Evolutionary conservation across 1,140 invertebrate genomes (phyloP).

Genomic region (Eufriesea mexicana): DNA sequence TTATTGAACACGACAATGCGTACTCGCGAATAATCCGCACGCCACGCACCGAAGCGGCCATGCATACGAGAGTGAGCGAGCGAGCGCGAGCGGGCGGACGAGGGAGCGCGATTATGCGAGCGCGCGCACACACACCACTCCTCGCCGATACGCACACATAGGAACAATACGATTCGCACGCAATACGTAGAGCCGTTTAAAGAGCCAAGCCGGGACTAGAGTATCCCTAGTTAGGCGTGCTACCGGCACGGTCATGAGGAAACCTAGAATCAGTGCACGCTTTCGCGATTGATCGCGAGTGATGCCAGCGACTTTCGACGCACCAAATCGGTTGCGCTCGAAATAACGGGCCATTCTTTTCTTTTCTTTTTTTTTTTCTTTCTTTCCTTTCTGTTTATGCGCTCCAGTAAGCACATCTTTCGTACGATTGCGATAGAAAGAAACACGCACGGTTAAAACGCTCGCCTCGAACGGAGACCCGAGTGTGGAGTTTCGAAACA

Average conservation of each 20-base stretch:
- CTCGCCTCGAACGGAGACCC: neutral
- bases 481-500: slow-evolving; percentile 9
- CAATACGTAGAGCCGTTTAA: slow-evolving; percentile 63
- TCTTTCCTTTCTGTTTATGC: slow-evolving; percentile 34
- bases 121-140: slow-evolving; percentile 22
- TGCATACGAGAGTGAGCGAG: slow-evolving; percentile 49
- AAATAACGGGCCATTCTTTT: slow-evolving; percentile 44
- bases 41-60: slow-evolving; percentile 44
- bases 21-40: slow-evolving; percentile 35
- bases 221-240: slow-evolving; percentile 59
- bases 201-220: slow-evolving; percentile 63
- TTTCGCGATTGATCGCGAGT: slow-evolving; percentile 39
- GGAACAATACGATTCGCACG: slow-evolving; percentile 37
- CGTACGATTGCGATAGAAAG: slow-evolving; percentile 19
- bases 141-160: slow-evolving; percentile 13
- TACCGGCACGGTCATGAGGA: slow-evolving; percentile 54
- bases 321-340: slow-evolving; percentile 37
- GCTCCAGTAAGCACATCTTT: slow-evolving; percentile 42
- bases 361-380: slow-evolving; percentile 17
- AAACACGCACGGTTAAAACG: neutral
- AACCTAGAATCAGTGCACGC: slow-evolving; percentile 40
- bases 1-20: slow-evolving; percentile 29
- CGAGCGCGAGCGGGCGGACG: slow-evolving; percentile 13
- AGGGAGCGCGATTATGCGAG: slow-evolving; percentile 46
- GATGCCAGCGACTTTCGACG: slow-evolving; percentile 39